Evolutionary conservation across 2,888 invertebrate genomes (phyloP), one percentile per base, ranked within the genome.

Genomic region (Helleia helle): DNA sequence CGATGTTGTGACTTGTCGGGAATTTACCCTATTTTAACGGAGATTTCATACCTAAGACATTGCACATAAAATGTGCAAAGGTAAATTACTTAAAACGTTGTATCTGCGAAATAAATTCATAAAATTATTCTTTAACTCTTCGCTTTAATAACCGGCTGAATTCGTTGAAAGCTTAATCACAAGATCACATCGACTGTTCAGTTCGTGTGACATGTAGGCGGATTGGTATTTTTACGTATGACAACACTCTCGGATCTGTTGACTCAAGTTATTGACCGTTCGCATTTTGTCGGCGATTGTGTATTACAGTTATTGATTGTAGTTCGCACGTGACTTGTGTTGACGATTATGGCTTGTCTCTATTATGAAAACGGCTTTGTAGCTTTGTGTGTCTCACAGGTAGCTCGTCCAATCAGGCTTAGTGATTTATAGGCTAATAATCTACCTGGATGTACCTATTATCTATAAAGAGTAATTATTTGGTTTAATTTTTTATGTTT

Each of bases 241-340:
- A 70, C 63, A 75, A 72, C 71, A 64, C 58, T 41, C 46, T 41
- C 46, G 45, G 54, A 55, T 56, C 60, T 81, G 84, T 83, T 80
- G 75, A 76, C 79, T 73, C 73, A 74, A 69, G 71, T 73, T 83
- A 80, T 84, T 81, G 79, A 72, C 74, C 65, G 74, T 70, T 65
- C 65, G 64, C 64, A 70, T 73, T 76, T 80, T 70, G 75, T 71
- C 59, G 67, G 61, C 71, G 71, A 75, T 80, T 72, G 77, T 79
- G 65, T 77, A 74, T 80, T 79, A 76, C 79, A 80, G 72, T 76
- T 79, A 79, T 80, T 75, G 80, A 79, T 80, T 80, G 81, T 80
- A 69, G 61, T 71, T 54, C 68, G 70, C 69, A 71, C 84, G 83
- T 83, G 81, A 79, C 83, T 74, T 72, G 79, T 73, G 71, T 81